phyloP scores from a whole-genome alignment of 1,140 invertebrate genomes.

The Caenorhabditis elegans region WBcel235 BX284602.5:93001-93500 shows the following conservation, averaged over 20 bases:
- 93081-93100: slow-evolving; percentile 69
- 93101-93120: slow-evolving; percentile 68
- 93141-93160: slow-evolving; percentile 66
- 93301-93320: slow-evolving; percentile 55
- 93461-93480: slow-evolving; percentile 67
- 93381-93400: slow-evolving; percentile 67
- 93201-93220: slow-evolving; percentile 65
- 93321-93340: slow-evolving; percentile 67
- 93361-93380: slow-evolving; percentile 69
- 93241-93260: slow-evolving; percentile 67
- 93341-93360: slow-evolving; percentile 67
- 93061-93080: slow-evolving; percentile 50
- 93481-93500: slow-evolving; percentile 62
- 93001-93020: slow-evolving; percentile 67
- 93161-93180: slow-evolving; percentile 69
- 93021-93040: slow-evolving; percentile 50
- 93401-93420: slow-evolving; percentile 65
- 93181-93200: slow-evolving; percentile 69
- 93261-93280: slow-evolving; percentile 69
- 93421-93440: slow-evolving; percentile 65
- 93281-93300: slow-evolving; percentile 65
- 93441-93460: slow-evolving; percentile 69
- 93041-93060: slow-evolving; percentile 58
- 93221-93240: slow-evolving; percentile 59
- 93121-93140: slow-evolving; percentile 67